A percentile compares a stretch with the other conserved stretches of the same genome.
Evolutionary conservation across 2,797 vertebrate species (phyloP).

Genomic region (Oryzias dopingdopingensis): DNA sequence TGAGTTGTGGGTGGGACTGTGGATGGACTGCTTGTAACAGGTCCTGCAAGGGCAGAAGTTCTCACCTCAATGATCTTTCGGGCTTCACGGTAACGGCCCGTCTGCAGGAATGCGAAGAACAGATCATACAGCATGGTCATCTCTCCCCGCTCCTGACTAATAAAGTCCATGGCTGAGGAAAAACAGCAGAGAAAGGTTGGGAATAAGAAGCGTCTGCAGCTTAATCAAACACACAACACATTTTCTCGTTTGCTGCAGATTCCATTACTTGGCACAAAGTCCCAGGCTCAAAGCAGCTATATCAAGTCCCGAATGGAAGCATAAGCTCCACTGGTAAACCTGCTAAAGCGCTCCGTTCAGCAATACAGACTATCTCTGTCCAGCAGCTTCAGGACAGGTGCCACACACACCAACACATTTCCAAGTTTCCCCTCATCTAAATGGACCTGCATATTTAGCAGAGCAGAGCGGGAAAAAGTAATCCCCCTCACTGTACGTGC

Average conservation of each 20-base stretch:
- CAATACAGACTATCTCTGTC: slow-evolving; percentile 56
- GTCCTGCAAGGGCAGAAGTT: slow-evolving; percentile 13
- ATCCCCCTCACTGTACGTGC: slow-evolving; percentile 16
- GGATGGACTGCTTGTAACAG: not conserved
- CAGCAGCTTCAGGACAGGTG: slow-evolving; percentile 61
- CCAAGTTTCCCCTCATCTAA: slow-evolving; percentile 29
- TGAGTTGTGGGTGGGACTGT: too few relatives aligned
- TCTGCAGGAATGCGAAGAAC: slow-evolving; percentile 91
- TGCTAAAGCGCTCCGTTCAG: slow-evolving; percentile 58
- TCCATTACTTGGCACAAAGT: slow-evolving; percentile 43
- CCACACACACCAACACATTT: slow-evolving; percentile 25
- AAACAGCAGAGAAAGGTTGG: slow-evolving; percentile 10
- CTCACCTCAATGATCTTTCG: slow-evolving; percentile 93
- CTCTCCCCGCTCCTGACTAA: slow-evolving; percentile 87
- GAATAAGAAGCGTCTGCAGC: slow-evolving; percentile 25
- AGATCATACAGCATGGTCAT: slow-evolving; percentile 93
- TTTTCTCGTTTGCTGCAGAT: slow-evolving; percentile 30
- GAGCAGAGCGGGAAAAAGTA: slow-evolving; percentile 22
- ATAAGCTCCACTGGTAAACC: slow-evolving; percentile 58
- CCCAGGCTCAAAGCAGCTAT: slow-evolving; percentile 6
- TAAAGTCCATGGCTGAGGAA: slow-evolving; percentile 85
- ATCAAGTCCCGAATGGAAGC: slow-evolving; percentile 29
- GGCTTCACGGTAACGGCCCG: slow-evolving; percentile 90
- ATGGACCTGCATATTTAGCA: slow-evolving; percentile 32
- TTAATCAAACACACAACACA: slow-evolving; percentile 34